Base-by-base conservation (phyloP, 1,140 invertebrate genomes). In the Drosophila takahashii region DNA sequence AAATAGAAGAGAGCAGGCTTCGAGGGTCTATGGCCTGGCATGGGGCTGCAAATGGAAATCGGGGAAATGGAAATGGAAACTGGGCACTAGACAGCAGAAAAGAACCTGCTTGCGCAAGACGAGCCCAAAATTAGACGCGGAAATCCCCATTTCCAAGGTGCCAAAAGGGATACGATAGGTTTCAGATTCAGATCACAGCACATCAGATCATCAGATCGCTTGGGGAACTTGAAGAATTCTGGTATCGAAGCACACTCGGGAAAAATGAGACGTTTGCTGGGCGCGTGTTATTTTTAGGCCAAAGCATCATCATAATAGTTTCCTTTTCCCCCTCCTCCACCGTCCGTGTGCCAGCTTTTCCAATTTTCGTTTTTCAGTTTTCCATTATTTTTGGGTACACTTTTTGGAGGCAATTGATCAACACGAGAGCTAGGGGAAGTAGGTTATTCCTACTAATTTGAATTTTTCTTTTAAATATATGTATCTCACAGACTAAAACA, bases 271-370 rank as follows among this genome's bases (percentile, higher is more conserved):
- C 27, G 45, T 32, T 65, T 11, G 42, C 16, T 59, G 57, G 57
- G n/a, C n/a, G 58, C 3, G 60, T 37, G 13, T n/a, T 70, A 70
- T 70, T 70, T 70, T 70, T 70, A 69, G 64, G 64, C 29, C 11
- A 32, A 70, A 69, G 64, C 50, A 70, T 56, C 41, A 41, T 15
- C 66, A 56, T 70, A 47, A 53, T 69, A 70, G 16, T 56, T 69
- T 11, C n/a, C 8, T 9, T 11, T 16, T 6, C 11, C 41, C 13
- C 18, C 11, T 10, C 44, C 34, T 4, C 16, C 44, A 34, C 2
- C 8, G 3, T 0, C 3, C 36, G 26, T 47, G 45, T 22, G 22
- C 22, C 22, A 27, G 45, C 10, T 42, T 52, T 36, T 26, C 9
- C 13, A 16, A 53, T 18, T 26, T 69, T 52, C 11, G 52, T 36